Percentiles rank a stretch among this genome's conserved stretches.
Evolutionary conservation across 2,888 invertebrate species (phyloP).

Genomic region (Eupithecia inturbata): DNA sequence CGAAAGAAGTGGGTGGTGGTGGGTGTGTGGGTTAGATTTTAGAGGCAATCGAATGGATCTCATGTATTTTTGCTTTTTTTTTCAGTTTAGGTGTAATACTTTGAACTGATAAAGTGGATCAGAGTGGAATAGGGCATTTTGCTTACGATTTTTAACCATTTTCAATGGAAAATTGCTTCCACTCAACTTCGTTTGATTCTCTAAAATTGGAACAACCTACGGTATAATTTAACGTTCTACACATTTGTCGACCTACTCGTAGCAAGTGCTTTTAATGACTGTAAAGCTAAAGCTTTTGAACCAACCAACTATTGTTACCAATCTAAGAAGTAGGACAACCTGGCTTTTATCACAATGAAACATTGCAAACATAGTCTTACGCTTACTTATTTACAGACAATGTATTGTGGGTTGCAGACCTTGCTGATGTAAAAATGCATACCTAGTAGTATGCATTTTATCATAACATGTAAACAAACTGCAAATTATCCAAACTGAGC

Average conservation of each 20-base stretch:
- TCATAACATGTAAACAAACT: too few species aligned
- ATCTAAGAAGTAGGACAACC: not conserved
- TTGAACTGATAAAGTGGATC: too few species aligned
- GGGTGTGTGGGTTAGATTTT: not conserved
- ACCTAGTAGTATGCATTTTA: too few species aligned
- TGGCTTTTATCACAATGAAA: not conserved
- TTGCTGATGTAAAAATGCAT: too few species aligned
- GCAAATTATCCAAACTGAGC: not conserved
- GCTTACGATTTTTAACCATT: not conserved
- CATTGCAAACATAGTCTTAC: not conserved
- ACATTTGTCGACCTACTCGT: not conserved
- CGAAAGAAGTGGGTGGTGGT: not conserved
- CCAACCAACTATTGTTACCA: not conserved
- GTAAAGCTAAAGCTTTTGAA: not conserved
- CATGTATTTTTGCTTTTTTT: not conserved
- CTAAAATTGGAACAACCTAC: not conserved
- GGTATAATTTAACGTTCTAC: too few species aligned
- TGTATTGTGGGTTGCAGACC: not conserved
- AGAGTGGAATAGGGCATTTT: too few species aligned
- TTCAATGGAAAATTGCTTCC: not conserved
- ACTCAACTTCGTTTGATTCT: not conserved
- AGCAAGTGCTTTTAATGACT: too few species aligned
- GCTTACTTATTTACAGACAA: not conserved
- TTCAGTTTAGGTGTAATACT: not conserved
- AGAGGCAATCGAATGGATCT: not conserved